These are phyloP conservation scores for Shinisaurus crocodilurus DNA, from an alignment of 2,113 vertebrate species.

Conservation along the genomic window DNA sequence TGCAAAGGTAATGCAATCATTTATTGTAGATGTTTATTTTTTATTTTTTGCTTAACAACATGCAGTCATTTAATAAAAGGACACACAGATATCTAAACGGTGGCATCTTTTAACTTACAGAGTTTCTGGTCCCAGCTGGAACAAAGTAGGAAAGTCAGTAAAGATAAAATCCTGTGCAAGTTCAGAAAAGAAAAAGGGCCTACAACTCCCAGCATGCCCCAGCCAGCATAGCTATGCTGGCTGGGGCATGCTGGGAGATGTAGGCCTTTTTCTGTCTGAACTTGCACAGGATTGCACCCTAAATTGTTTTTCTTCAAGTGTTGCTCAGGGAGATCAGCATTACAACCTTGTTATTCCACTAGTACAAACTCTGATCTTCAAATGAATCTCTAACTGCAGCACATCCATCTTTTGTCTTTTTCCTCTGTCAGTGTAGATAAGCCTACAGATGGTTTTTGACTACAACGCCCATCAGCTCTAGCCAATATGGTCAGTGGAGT, in stretches of 20 bases:
- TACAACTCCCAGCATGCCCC: no score
- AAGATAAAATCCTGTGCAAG: no score
- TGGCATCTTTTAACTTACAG: background rate
- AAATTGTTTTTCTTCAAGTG: background rate
- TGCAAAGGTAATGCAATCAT: background rate
- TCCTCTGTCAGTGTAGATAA: background rate
- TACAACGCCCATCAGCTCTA: no score
- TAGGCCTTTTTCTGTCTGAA: no score
- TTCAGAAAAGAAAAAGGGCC: no score
- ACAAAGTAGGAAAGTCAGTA: background rate
- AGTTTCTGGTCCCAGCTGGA: background rate
- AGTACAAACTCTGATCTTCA: background rate
- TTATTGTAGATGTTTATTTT: background rate
- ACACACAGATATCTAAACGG: background rate
- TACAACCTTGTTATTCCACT: background rate
- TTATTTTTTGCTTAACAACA: background rate
- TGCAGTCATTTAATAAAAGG: background rate
- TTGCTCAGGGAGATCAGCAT: background rate
- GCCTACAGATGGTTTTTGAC: no score
- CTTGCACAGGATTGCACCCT: no score
- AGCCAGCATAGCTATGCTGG: no score
- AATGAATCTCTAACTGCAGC: background rate
- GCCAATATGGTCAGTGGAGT: no score
- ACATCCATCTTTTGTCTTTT: background rate
- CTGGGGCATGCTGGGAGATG: no score